Evolutionary conservation across 2,113 vertebrate species (phyloP), one percentile per base, ranked within the genome.

Genomic region (Morone saxatilis): DNA sequence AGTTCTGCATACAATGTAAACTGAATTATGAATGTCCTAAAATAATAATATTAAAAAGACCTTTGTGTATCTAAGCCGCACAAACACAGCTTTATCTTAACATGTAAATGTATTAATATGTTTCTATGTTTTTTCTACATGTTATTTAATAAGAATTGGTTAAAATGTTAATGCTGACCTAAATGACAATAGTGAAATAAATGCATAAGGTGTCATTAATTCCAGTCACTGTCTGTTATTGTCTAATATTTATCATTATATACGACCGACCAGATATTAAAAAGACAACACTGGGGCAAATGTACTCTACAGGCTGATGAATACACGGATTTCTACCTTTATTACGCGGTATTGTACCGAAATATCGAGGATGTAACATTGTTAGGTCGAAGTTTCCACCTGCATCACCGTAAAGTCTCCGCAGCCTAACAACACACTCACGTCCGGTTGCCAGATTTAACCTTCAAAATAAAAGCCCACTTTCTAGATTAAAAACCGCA

Each of bases 391-490:
- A 74, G 70, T 89, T 86, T 87, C 81, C 19, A 60, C 63, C 50
- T 40, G 56, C 83, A 73, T 80, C 67, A 83, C 22, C 59, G 40
- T 75, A 61, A 83, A 84, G 72, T 10, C 5, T 8, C 0, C 3
- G 12, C 12, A 19, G 63, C 53, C 1, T 5, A 40, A 65, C 10
- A 47, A 43, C 20, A 40, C 0, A 11, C 0, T 12, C 36, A 75
- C 12, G 1, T 82, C 83, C 75, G 43, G 43, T 36, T 77, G 22
- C 2, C 3, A 43, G 31, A 11, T 41, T 1, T 1, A 12, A 19
- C 48, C 40, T 92, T 87, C 86, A 89, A 75, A 91, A 82, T 87
- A 88, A 91, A 86, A 78, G 76, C 13, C 1, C 4, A 3, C 1
- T 13, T 5, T 57, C 38, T 0, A 5, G 20, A 13, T 22, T 13